A percentile compares a stretch with the other conserved stretches of the same genome.
phyloP scores from a whole-genome alignment of 1,140 invertebrate genomes.

The Lepidostoma basale region DNA sequence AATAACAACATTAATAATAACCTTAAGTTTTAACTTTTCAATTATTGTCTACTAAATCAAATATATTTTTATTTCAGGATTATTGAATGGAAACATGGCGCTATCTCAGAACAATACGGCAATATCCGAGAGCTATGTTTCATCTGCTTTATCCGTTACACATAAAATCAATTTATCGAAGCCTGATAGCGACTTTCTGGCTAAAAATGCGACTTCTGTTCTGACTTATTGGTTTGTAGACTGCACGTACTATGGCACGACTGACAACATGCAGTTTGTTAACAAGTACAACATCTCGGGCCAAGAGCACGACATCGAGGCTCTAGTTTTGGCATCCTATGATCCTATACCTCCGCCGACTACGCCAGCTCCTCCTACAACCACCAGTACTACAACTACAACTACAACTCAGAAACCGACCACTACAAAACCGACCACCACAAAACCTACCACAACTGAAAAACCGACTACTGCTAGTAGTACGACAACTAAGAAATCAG shows the following conservation, averaged over 20 bases:
- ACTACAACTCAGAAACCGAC: conserved; percentile 48
- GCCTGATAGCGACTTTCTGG: conserved; percentile 66
- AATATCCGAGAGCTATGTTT: conserved; percentile 63
- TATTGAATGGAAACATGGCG: conserved; percentile 68
- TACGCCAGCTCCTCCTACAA: conserved; percentile 60
- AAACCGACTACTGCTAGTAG: background rate
- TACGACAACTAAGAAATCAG: conserved; percentile 19
- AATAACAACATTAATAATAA: too few species aligned
- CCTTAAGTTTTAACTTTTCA: too few species aligned
- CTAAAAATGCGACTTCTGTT: conserved; percentile 66
- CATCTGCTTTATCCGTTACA: conserved; percentile 62
- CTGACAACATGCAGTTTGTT: conserved; percentile 64
- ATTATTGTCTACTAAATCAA: background rate
- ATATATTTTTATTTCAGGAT: conserved; percentile 55
- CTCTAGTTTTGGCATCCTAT: conserved; percentile 70
- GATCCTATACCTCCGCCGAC: conserved; percentile 66
- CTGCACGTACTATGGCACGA: conserved; percentile 72
- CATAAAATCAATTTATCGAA: conserved; percentile 65
- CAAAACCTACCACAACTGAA: conserved; percentile 43
- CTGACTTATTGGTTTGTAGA: conserved; percentile 79
- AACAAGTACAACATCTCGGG: conserved; percentile 69
- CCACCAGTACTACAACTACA: conserved; percentile 54
- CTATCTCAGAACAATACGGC: conserved; percentile 63
- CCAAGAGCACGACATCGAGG: conserved; percentile 69
- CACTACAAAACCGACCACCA: conserved; percentile 44